A percentile compares a stretch with the other conserved stretches of the same genome.
These are phyloP conservation scores for Campylomormyrus numenius DNA, from an alignment of 2,113 vertebrate genomes.

Conservation along the genomic window DNA sequence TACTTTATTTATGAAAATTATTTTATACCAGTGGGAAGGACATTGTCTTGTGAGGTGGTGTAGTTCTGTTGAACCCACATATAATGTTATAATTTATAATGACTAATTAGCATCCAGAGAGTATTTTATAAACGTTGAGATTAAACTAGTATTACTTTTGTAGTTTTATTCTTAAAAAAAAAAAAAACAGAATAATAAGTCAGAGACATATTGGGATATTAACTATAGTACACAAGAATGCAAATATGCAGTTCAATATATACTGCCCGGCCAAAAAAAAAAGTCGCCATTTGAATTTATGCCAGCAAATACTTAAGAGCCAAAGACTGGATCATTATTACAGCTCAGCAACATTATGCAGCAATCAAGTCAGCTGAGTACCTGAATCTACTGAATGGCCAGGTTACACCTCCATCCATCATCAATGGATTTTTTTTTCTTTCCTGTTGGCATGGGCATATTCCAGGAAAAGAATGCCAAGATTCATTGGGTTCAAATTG, in stretches of 20 bases:
- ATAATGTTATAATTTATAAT: background rate
- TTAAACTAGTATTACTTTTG: background rate
- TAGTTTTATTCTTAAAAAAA: background rate
- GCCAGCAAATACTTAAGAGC: too few species aligned
- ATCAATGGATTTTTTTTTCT: too few species aligned
- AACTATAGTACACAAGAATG: background rate
- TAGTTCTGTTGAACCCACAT: background rate
- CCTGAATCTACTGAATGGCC: too few species aligned
- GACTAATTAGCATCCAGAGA: background rate
- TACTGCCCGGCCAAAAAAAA: too few species aligned
- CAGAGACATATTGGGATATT: background rate
- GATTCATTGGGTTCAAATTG: too few species aligned
- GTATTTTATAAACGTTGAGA: background rate
- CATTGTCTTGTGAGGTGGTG: background rate
- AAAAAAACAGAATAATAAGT: background rate
- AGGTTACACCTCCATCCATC: too few species aligned
- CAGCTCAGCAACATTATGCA: too few species aligned
- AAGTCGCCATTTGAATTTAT: too few species aligned
- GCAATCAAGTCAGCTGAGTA: too few species aligned
- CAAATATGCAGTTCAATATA: background rate
- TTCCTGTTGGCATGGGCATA: too few species aligned
- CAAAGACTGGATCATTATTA: too few species aligned
- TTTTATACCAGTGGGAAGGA: background rate
- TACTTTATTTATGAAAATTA: background rate
- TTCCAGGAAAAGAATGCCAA: too few species aligned